Conservation (phyloP, 1,140 invertebrate species). For the Coelopa frigida region DNA sequence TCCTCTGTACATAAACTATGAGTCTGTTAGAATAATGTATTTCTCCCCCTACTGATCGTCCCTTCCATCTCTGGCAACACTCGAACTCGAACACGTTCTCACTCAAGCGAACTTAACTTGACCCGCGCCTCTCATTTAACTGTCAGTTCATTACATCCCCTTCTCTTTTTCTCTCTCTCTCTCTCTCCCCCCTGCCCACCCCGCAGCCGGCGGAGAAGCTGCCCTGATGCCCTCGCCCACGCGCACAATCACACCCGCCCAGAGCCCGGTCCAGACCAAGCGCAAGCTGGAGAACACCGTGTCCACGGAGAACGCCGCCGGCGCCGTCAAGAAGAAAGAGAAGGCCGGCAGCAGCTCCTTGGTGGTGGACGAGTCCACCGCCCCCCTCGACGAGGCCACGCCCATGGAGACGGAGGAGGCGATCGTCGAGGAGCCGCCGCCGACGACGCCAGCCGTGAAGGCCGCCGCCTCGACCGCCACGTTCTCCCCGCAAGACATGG, state of each 20-base stretch:
- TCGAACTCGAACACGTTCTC: too few species aligned
- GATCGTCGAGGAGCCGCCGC: constrained; percentile 10
- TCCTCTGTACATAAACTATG: too few species aligned
- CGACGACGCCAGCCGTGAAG: constrained; percentile 16
- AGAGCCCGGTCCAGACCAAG: constrained; percentile 47
- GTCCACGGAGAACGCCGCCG: constrained; percentile 51
- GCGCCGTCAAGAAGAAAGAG: constrained; percentile 33
- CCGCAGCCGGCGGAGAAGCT: constrained; percentile 41
- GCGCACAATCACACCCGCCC: constrained; percentile 48
- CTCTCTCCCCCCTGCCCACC: constrained; percentile 12
- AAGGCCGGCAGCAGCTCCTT: constrained; percentile 33
- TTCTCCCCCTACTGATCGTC: too few species aligned
- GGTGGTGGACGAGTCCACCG: constrained; percentile 20
- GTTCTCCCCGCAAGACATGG: constrained; percentile 41
- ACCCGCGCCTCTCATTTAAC: constrained; percentile 9
- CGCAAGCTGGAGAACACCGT: constrained; percentile 63
- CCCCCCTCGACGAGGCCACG: constrained; percentile 12
- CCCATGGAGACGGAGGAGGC: constrained; percentile 38
- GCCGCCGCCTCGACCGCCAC: constrained; percentile 16
- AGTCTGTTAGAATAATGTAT: too few species aligned
- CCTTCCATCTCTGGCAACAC: too few species aligned
- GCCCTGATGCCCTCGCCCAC: constrained; percentile 53
- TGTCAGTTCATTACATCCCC: constrained; percentile 25
- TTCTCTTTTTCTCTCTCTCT: constrained; percentile 29
- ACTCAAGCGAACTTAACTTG: constrained; percentile 35